These are phyloP conservation scores for Gallinago stenura DNA, from an alignment of 2,797 vertebrate species.

Conservation along the genomic window DNA sequence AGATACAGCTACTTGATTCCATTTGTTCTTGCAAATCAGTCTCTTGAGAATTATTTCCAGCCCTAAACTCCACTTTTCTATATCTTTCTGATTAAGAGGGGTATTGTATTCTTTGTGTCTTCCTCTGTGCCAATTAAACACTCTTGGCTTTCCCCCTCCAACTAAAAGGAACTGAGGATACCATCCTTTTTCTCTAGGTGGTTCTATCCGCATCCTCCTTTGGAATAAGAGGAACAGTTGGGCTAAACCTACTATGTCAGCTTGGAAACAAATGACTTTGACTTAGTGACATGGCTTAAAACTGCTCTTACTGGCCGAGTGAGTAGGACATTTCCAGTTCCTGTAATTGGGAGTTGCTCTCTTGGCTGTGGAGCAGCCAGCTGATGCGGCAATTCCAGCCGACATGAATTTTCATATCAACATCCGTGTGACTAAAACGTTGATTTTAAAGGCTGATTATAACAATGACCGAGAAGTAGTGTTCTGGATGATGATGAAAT, in stretches of 20 bases:
- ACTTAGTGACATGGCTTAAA: background rate
- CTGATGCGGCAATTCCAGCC: background rate
- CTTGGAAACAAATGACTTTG: background rate
- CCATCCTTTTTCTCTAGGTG: background rate
- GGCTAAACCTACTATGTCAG: background rate
- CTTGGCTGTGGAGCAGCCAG: background rate
- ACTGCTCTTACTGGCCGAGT: constrained; percentile 15
- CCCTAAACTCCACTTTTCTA: background rate
- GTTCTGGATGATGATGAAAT: background rate
- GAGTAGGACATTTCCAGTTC: background rate
- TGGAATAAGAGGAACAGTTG: constrained; percentile 1
- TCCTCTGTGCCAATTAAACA: background rate
- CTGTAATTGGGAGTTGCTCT: background rate
- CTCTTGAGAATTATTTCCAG: background rate
- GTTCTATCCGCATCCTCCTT: background rate
- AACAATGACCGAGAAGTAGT: background rate
- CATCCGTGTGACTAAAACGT: background rate
- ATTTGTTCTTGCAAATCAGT: background rate
- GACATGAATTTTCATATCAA: background rate
- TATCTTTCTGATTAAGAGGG: background rate
- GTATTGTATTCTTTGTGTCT: background rate
- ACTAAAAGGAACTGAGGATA: background rate
- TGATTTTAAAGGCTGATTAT: background rate
- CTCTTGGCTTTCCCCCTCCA: background rate
- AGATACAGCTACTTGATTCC: background rate